These are phyloP conservation scores for Hexactinellida sp. DNA, from an alignment of 37 sponge, comb jelly and placozoan species.

Conservation along the genomic window DNA sequence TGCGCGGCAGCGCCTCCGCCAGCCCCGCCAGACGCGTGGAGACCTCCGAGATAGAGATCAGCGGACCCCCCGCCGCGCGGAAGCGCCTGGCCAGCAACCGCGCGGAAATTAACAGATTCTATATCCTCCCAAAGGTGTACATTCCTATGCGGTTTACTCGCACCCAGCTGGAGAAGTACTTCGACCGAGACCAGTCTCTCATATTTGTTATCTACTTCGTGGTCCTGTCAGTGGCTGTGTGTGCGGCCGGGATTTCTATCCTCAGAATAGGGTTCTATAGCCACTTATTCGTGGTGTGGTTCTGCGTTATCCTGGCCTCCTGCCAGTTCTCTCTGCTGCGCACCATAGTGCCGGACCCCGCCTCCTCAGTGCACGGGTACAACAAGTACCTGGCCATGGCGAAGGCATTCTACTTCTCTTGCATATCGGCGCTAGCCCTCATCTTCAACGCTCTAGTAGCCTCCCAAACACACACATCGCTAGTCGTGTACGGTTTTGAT, in stretches of 20 bases:
- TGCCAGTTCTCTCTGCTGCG: conserved; percentile 13
- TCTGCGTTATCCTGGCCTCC: neutral
- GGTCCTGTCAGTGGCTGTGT: neutral
- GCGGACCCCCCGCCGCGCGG: neutral
- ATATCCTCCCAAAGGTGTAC: neutral
- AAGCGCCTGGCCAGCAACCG: neutral
- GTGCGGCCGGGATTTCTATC: neutral
- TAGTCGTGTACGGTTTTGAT: neutral
- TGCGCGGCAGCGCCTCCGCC: neutral
- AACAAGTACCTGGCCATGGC: conserved; percentile 1
- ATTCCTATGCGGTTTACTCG: neutral
- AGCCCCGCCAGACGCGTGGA: neutral
- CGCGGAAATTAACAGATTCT: neutral
- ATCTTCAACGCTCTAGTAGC: neutral
- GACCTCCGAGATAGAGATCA: neutral
- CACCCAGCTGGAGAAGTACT: conserved; percentile 1
- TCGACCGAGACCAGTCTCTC: conserved; percentile 14
- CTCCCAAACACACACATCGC: neutral
- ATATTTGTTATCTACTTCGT: neutral
- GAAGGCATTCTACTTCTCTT: neutral
- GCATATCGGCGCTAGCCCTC: neutral
- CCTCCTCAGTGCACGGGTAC: conserved; percentile 5
- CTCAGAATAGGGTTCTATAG: neutral
- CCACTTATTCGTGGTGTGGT: neutral
- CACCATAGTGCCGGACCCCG: neutral